phyloP scores from a whole-genome alignment of 2,888 invertebrate genomes.

The Brachynemurus nebulosus region DNA sequence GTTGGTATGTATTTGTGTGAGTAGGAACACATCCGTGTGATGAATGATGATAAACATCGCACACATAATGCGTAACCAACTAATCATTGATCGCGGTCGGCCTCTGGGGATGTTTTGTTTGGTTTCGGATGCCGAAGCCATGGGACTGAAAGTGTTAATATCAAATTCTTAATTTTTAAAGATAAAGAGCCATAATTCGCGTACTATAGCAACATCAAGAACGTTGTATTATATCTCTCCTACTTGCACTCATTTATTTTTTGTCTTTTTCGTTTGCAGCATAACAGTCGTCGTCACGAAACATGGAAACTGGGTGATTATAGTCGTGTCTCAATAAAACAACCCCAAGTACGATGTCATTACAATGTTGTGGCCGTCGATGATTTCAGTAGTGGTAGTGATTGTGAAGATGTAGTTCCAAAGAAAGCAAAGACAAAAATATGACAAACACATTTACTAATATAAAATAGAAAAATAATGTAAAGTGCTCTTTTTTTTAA shows the following conservation, averaged over 20 bases:
- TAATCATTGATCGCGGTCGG: too few species aligned
- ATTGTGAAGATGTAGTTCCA: constrained; percentile 13
- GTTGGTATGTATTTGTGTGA: too few species aligned
- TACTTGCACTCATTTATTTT: neutral
- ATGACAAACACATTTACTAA: too few species aligned
- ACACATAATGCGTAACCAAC: too few species aligned
- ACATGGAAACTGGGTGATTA: constrained; percentile 25
- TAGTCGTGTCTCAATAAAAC: constrained; percentile 33
- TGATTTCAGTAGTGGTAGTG: constrained; percentile 29
- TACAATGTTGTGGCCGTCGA: constrained; percentile 33
- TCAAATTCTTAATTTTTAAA: neutral
- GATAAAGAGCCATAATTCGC: neutral
- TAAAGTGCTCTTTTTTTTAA: too few species aligned
- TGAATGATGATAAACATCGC: too few species aligned
- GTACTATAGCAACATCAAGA: neutral
- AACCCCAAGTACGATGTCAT: constrained; percentile 33
- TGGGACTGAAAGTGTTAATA: too few species aligned
- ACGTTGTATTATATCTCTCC: neutral
- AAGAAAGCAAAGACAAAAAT: constrained; percentile 3
- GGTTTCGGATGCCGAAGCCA: too few species aligned
- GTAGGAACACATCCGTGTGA: too few species aligned
- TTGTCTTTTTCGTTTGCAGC: constrained; percentile 23
- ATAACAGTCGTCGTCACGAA: constrained; percentile 28
- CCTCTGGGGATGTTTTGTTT: too few species aligned
- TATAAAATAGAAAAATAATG: too few species aligned